These are phyloP conservation scores for Tenrec ecaudatus DNA, from an alignment of 2,113 vertebrate species.

Conservation along the genomic window DNA sequence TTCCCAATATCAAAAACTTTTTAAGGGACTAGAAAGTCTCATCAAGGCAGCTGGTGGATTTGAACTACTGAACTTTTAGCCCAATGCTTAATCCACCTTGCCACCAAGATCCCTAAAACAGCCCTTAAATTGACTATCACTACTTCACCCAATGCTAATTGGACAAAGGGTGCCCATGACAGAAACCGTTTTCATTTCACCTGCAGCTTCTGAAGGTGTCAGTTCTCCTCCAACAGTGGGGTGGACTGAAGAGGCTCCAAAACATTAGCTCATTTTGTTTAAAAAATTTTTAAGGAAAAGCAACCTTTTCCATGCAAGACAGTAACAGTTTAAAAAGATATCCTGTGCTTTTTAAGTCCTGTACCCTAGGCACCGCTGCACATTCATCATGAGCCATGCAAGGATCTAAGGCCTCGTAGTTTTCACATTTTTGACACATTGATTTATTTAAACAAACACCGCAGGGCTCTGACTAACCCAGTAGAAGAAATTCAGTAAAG, in stretches of 20 bases:
- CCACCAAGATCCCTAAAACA: no score
- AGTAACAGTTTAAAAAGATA: neutral
- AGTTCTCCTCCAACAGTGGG: neutral
- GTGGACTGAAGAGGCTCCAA: neutral
- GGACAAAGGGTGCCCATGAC: no score
- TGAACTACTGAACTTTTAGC: no score
- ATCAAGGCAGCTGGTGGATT: no score
- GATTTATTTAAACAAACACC: slow-evolving; percentile 30
- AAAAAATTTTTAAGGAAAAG: neutral
- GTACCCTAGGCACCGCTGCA: neutral
- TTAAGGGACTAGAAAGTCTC: no score
- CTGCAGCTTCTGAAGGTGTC: neutral
- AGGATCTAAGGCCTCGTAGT: neutral
- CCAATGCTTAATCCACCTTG: no score
- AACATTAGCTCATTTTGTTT: neutral
- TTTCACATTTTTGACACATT: neutral
- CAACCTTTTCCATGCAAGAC: neutral
- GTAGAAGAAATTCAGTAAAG: neutral
- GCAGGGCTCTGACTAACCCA: neutral
- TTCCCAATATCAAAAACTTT: no score
- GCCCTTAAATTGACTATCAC: no score
- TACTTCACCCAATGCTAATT: neutral
- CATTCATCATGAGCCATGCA: rapidly evolving
- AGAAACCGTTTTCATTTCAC: neutral
- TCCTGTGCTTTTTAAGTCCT: neutral